These are phyloP conservation scores for Hoplostethus atlanticus DNA, from an alignment of 2,797 vertebrate genomes.

Conservation along the genomic window DNA sequence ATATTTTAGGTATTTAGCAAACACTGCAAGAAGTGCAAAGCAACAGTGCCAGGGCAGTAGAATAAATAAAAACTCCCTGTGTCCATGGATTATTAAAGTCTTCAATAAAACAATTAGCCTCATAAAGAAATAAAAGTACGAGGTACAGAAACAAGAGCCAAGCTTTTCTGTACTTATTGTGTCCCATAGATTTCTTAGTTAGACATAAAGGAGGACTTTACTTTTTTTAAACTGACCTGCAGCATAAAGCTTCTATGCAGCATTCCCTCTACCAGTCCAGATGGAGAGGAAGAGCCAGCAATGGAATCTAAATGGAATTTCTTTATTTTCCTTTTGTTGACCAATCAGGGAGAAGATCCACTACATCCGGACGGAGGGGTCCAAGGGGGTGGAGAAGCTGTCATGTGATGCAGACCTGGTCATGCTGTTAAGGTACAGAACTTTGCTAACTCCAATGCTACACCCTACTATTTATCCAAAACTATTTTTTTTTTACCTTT, in stretches of 20 bases:
- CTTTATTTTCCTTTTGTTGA: background rate
- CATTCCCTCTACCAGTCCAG: too few species aligned
- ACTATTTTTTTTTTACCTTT: background rate
- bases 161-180: background rate
- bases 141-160: background rate
- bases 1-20: too few species aligned
- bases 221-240: too few species aligned
- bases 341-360: slow-evolving; percentile 95
- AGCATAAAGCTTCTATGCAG: too few species aligned
- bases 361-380: slow-evolving; percentile 95
- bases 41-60: too few species aligned
- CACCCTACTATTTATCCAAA: background rate
- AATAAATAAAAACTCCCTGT: background rate
- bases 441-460: background rate
- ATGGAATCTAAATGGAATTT: too few species aligned
- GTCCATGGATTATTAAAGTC: background rate
- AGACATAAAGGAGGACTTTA: too few species aligned
- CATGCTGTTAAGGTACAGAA: slow-evolving; percentile 92
- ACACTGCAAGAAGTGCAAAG: too few species aligned
- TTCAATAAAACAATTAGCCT: background rate
- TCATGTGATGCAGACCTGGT: slow-evolving; percentile 98
- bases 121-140: background rate
- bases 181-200: too few species aligned
- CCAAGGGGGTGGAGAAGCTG: slow-evolving; percentile 94
- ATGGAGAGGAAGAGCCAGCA: too few species aligned